Base-by-base conservation (phyloP, 2,113 vertebrate genomes). In the Campylomormyrus numenius region DNA sequence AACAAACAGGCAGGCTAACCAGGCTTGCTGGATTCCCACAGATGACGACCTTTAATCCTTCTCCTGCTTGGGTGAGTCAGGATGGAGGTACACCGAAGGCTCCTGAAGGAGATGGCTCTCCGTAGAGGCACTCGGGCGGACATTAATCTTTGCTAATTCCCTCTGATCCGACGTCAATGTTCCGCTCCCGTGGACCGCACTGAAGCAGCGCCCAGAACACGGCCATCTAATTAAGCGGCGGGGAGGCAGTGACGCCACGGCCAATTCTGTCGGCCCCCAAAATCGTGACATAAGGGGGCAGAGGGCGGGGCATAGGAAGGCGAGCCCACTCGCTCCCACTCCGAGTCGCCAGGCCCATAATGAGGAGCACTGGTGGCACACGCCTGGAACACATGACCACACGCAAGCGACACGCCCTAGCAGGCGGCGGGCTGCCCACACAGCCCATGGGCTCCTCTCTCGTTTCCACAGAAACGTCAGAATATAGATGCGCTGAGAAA, bases 401-500 rank as follows among this genome's bases (percentile, higher is more conserved):
- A n/a, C 53, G 31, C 35, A 35, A 35, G 35, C 3, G 42, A 46
- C 58, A 48, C 45, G 9, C 42, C 62, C 53, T 35, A 5, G n/a
- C 48, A 15, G 66, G 27, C 24, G 1, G 46, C 27, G 1, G 10
- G 11, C 66, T 35, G 66, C 27, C 83, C 45, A 13, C 84, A 85
- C 9, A 27, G 50, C n/a, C 49, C 5, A 1, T 1, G 24, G 85
- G 35, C 48, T 89, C 88, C 31, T 45, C 74, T 35, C 24, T 45
- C 27, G 10, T 53, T 10, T 52, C 70, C 66, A 62, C 19, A 17
- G 85, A 50, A n/a, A 90, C 48, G 3, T 0, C 48, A 50, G 48
- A 88, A 93, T 93, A 93, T 92, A 92, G 90, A 95, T 94, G 91
- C 93, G 91, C 21, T 85, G 92, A 84, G 90, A 56, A 77, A 84